Evolutionary conservation across 2,888 invertebrate species (phyloP).

Genomic region (Sinopyrophorus schimmeli): DNA sequence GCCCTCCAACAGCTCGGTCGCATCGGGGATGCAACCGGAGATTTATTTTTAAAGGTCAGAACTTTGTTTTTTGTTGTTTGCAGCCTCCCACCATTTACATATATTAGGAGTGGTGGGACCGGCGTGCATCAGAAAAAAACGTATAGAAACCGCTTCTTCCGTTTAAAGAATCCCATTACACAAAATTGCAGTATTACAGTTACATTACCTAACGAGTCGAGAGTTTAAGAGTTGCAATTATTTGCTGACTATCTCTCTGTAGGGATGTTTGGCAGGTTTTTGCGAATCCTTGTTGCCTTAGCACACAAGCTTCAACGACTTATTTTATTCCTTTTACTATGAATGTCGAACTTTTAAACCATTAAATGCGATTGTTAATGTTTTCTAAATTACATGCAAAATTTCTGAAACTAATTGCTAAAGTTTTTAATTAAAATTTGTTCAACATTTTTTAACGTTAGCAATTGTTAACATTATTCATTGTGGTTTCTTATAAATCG

Average conservation of each 20-base stretch:
- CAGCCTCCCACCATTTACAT: not conserved
- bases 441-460: too few relatives aligned
- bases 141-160: constrained; percentile 14
- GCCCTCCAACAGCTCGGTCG: constrained; percentile 2
- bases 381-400: too few relatives aligned
- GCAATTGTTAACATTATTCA: too few relatives aligned
- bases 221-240: constrained; percentile 23
- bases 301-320: constrained; percentile 17
- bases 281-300: constrained; percentile 18
- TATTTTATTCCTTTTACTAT: constrained; percentile 9
- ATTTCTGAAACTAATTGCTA: too few relatives aligned
- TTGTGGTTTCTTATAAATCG: too few relatives aligned
- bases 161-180: constrained; percentile 25
- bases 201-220: constrained; percentile 22
- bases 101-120: not conserved
- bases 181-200: constrained; percentile 21
- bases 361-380: too few relatives aligned
- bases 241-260: constrained; percentile 21
- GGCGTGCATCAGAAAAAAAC: constrained; percentile 6
- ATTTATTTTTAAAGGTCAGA: constrained; percentile 21
- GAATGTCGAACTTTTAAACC: constrained; percentile 6
- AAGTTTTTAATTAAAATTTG: too few relatives aligned
- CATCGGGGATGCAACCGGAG: constrained; percentile 11
- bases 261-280: constrained; percentile 24
- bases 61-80: constrained; percentile 1